Conservation (phyloP, 35 echinoderm and acorn worm genomes). For the Eucidaris tribuloides region DNA sequence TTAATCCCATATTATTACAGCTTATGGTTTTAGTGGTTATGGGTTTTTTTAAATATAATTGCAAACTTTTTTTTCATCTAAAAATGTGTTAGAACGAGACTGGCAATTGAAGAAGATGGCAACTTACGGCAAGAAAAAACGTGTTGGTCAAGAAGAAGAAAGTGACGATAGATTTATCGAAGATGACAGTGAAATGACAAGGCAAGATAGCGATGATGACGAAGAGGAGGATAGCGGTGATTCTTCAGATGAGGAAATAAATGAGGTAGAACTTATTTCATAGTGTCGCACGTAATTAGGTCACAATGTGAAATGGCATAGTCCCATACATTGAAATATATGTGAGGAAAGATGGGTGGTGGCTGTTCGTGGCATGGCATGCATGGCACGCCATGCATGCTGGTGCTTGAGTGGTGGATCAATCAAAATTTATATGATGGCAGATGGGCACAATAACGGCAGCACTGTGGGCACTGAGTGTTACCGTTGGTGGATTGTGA, state of each 20-base stretch:
- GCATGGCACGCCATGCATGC: too few relatives aligned
- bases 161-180: not conserved
- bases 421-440: too few relatives aligned
- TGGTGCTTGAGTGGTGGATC: too few relatives aligned
- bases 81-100: conserved; percentile 34
- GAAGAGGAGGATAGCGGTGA: conserved; percentile 53
- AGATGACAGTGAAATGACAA: not conserved
- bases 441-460: too few relatives aligned
- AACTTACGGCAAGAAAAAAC: conserved; percentile 68
- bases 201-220: conserved; percentile 15
- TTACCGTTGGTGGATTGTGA: too few relatives aligned
- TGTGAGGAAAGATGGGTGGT: too few relatives aligned
- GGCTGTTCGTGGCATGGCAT: too few relatives aligned
- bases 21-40: not conserved
- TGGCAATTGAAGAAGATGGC: conserved; percentile 52
- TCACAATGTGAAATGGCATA: too few relatives aligned
- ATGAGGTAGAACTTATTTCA: conserved; percentile 32
- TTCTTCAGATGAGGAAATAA: conserved; percentile 59
- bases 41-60: not conserved
- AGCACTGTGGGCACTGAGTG: too few relatives aligned
- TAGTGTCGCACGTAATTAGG: too few relatives aligned
- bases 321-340: too few relatives aligned
- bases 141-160: conserved; percentile 37
- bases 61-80: not conserved
- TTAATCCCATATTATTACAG: too few relatives aligned